Conservation (phyloP, 2,797 vertebrate species). For the Epinephelus awoara region DNA sequence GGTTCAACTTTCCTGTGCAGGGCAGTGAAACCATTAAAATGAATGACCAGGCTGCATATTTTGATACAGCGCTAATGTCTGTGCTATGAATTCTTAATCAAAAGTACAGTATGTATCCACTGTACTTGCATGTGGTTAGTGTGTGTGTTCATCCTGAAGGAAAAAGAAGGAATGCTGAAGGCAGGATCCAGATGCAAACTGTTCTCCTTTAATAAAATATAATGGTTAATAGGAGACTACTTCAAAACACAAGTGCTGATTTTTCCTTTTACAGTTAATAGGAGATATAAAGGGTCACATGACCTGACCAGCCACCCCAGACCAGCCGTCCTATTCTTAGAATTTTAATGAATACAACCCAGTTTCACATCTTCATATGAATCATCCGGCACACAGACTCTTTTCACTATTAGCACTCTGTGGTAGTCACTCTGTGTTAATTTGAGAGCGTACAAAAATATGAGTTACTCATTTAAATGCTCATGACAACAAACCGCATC, state of each 20-base stretch:
- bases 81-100: background rate
- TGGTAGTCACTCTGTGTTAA: slow-evolving; percentile 38
- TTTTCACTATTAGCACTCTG: slow-evolving; percentile 34
- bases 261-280: slow-evolving; percentile 27
- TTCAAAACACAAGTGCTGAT: slow-evolving; percentile 16
- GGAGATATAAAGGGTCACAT: slow-evolving; percentile 39
- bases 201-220: slow-evolving; percentile 21
- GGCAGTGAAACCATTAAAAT: background rate
- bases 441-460: slow-evolving; percentile 15
- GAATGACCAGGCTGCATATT: background rate
- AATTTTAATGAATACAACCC: slow-evolving; percentile 59
- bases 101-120: background rate
- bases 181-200: slow-evolving; percentile 3
- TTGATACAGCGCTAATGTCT: background rate
- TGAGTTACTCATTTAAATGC: slow-evolving; percentile 39
- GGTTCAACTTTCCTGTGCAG: background rate
- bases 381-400: slow-evolving; percentile 29
- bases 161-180: slow-evolving; percentile 6
- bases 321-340: slow-evolving; percentile 60
- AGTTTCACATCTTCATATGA: slow-evolving; percentile 53
- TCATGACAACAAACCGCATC: slow-evolving; percentile 51
- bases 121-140: background rate
- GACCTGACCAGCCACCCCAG: slow-evolving; percentile 31
- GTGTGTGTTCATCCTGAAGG: background rate
- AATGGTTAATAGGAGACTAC: slow-evolving; percentile 11